Base-by-base conservation (phyloP, 2,888 invertebrate species). In the Rhagium mordax region DNA sequence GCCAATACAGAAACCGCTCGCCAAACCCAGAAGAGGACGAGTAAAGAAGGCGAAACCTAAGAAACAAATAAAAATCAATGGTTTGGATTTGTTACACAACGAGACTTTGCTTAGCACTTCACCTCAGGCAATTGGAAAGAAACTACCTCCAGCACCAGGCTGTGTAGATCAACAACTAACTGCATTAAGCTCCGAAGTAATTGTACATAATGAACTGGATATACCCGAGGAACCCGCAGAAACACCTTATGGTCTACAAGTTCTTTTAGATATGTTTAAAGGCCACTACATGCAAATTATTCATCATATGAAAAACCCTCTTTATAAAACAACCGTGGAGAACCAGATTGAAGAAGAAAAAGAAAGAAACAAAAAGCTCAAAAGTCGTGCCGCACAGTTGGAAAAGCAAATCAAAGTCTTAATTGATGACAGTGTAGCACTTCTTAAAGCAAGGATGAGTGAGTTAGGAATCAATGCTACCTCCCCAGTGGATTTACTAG, bases 361-460 rank as follows among this genome's bases (percentile, higher is more conserved):
- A 68, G 84, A 84, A 33, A 91, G 94, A 72, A 96, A 96, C 88
- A 92, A 93, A 82, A 94, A 94, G 83, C 88, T 97, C 76, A 94
- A 94, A 87, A 94, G 93, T 70, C 92, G 96, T 71, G 95, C 95
- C 53, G 94, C 94, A n/a, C 96, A 97, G 87, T 89, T 98, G 81
- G 97, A 98, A 84, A 96, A 96, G 86, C 97, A 98, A 89, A 97
- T 98, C 77, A 95, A 94, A 86, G 94, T 96, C 74, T 89, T 98
- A 76, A 96, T 97, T 78, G 95, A 95, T 82, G 98, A 98, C 86
- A 97, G 98, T 84, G 96, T 97, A 15, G 94, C 94, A 27, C 89
- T 97, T 79, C 89, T 98, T 49, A 96, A 97, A 87, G 94, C 94
- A 55, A 91, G 98, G 76, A 95, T 98, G 94, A 94, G 93, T 81